Base-by-base conservation (phyloP, 2,113 vertebrate species). In the Strigops habroptila region DNA sequence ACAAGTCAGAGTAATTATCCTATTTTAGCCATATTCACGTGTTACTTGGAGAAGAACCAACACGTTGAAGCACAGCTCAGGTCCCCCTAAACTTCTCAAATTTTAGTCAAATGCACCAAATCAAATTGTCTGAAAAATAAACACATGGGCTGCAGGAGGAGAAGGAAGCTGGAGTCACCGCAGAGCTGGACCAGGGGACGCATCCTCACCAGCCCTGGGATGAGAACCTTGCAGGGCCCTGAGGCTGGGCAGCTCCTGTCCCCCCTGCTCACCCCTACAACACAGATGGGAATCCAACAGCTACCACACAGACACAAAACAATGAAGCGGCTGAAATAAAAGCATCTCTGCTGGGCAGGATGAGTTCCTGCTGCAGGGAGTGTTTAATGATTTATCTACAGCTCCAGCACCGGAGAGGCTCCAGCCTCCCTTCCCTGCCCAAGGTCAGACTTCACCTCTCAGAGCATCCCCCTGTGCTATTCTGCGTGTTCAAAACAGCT, bases 211-310 rank as follows among this genome's bases (percentile, higher is more conserved):
- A 30, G 33, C 35, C 31, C 33, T 5, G 25, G 10, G 49, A 39
- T 10, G 23, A 31, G 62, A 27, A 27, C 1, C 0, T 5, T 1
- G 3, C 17, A 10, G 69, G 23, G 84, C 48, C 30, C 28, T 1
- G 23, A 35, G 9, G 33, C 57, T 59, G 33, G 6, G n/a, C 48
- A 12, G 4, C 48, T 43, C 43, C 53, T 17, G 3, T 5, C 55
- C 0, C 0, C 30, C 43, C 51, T 51, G 78, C n/a, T 18, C 62
- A 12, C 9, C 46, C 74, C 59, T 9, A 9, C 31, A 49, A 12
- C 3, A 15, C 25, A 59, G 78, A 13, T 7, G 25, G 25, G 30
- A 19, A 22, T 22, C 49, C 53, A 44, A 44, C 49, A 55, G 49
- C 8, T 33, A 31, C 21, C 2, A 2, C 60, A 25, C 31, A 30